phyloP scores from a whole-genome alignment of 1,140 invertebrate species.

The Schlechtendalia chinensis region DNA sequence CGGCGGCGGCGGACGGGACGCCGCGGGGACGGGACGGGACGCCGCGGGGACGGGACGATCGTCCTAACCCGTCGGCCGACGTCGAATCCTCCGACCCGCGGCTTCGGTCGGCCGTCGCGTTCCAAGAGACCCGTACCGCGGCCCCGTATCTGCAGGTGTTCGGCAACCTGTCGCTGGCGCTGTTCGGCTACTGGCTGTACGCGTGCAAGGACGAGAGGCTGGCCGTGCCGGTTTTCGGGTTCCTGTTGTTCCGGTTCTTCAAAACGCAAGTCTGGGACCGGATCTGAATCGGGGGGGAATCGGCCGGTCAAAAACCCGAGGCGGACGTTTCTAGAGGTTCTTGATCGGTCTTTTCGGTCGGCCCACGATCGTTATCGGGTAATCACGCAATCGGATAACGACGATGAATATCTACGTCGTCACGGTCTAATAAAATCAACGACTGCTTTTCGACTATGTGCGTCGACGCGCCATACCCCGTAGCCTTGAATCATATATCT shows the following conservation, averaged over 20 bases:
- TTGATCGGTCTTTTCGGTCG: no score
- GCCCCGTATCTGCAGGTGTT: constrained; percentile 22
- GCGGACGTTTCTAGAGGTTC: no score
- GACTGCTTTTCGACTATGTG: no score
- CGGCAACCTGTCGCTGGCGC: constrained; percentile 4
- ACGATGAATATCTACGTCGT: no score
- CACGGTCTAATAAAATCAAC: no score
- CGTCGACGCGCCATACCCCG: no score
- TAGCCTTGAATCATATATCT: no score
- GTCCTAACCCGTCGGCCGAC: not conserved
- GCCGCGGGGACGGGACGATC: not conserved
- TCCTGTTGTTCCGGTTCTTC: constrained; percentile 67
- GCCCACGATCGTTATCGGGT: no score
- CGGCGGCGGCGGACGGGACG: not conserved
- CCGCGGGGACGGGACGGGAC: not conserved
- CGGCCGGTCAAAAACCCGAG: no score
- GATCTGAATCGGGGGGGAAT: constrained; percentile 13
- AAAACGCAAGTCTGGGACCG: constrained; percentile 41
- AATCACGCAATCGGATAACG: no score
- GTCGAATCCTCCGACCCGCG: not conserved
- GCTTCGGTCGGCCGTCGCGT: not conserved
- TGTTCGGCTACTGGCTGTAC: constrained; percentile 74
- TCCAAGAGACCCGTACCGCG: not conserved
- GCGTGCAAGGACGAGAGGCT: constrained; percentile 74
- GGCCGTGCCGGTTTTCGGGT: constrained; percentile 70